phyloP scores from a whole-genome alignment of 2,113 vertebrate genomes.

The Hippocampus barbouri region DNA sequence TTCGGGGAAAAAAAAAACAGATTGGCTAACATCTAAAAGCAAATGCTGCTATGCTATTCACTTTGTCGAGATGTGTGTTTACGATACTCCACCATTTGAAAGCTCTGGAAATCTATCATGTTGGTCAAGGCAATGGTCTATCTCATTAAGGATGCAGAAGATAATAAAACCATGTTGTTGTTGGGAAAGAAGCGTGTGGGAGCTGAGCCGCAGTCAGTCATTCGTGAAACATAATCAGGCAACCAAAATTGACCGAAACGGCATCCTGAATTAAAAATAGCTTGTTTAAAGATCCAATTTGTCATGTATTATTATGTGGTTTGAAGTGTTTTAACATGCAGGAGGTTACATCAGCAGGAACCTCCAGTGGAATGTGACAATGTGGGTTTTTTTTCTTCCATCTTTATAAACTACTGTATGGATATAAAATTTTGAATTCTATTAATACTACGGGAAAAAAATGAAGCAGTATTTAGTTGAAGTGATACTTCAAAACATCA shows the following conservation, averaged over 20 bases:
- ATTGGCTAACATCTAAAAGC: neutral
- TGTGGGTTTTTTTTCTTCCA: too few species aligned
- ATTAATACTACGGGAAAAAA: neutral
- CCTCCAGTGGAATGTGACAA: neutral
- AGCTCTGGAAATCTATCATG: neutral
- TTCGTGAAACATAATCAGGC: constrained; percentile 6
- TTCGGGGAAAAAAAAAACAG: neutral
- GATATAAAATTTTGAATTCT: neutral
- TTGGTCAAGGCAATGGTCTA: neutral
- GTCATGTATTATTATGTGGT: neutral
- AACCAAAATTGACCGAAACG: constrained; percentile 1
- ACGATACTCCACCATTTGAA: neutral
- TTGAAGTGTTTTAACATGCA: neutral
- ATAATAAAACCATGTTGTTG: constrained; percentile 3
- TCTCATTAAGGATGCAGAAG: constrained; percentile 3
- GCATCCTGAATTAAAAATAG: neutral
- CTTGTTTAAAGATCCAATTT: neutral
- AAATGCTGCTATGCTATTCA: neutral
- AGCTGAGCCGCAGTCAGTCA: constrained; percentile 6
- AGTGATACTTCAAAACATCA: too few species aligned
- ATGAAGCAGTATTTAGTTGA: neutral
- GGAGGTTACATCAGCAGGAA: neutral
- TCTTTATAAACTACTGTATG: neutral
- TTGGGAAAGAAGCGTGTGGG: neutral
- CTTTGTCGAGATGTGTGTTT: neutral